phyloP scores from a whole-genome alignment of 2,797 vertebrate species.

The Varecia variegata region DNA sequence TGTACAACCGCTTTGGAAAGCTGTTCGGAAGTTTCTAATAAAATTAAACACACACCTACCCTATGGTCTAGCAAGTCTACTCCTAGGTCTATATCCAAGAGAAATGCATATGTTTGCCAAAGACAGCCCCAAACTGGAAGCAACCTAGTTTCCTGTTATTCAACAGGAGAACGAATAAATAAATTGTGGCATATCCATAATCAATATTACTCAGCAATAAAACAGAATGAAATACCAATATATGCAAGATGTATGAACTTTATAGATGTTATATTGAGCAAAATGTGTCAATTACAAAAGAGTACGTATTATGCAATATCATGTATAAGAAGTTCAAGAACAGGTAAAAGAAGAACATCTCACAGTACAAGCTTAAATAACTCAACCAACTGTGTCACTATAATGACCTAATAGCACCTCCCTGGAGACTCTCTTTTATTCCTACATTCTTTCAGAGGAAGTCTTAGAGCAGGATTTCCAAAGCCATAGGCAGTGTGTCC shows the following conservation, averaged over 20 bases:
- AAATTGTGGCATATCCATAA: neutral
- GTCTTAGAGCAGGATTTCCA: neutral
- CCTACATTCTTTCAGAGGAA: neutral
- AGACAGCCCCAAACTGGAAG: neutral
- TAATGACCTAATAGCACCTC: neutral
- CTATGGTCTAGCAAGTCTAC: neutral
- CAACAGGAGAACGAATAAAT: neutral
- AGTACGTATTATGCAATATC: neutral
- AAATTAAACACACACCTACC: neutral
- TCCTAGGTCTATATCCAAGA: neutral
- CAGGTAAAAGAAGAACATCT: neutral
- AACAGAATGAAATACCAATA: neutral
- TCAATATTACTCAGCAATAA: neutral
- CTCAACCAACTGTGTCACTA: neutral
- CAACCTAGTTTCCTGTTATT: neutral
- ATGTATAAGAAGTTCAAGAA: neutral
- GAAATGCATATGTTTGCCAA: neutral
- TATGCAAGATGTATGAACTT: neutral
- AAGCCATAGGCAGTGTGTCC: neutral
- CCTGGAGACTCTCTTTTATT: neutral
- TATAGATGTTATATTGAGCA: neutral
- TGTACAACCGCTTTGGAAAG: neutral
- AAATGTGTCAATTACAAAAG: neutral
- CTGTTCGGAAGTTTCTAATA: neutral
- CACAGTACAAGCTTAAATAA: neutral